Evolutionary conservation across 2,888 invertebrate species (phyloP).

Genomic region (Ganaspis brasiliensis): DNA sequence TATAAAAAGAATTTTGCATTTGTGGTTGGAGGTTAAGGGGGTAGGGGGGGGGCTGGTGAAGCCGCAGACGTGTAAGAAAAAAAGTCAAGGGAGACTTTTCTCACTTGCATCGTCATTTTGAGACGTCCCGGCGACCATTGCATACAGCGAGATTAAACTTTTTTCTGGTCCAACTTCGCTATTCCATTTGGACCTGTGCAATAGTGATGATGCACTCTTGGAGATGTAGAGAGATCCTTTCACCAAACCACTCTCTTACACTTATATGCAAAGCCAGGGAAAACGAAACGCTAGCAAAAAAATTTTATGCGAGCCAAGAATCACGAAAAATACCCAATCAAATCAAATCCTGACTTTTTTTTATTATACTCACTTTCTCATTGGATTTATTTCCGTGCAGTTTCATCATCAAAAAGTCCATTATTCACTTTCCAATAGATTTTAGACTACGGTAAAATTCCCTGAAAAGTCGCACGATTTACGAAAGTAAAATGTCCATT

Average conservation of each 20-base stretch:
- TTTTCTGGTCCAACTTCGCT: constrained; percentile 66
- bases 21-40: no score
- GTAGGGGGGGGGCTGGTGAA: background rate
- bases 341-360: constrained; percentile 9
- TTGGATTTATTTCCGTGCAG: background rate
- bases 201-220: constrained; percentile 71
- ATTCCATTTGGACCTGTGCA: constrained; percentile 74
- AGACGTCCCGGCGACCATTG: constrained; percentile 48
- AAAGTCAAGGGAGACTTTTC: constrained; percentile 27
- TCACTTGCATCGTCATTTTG: constrained; percentile 52
- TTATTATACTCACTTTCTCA: background rate
- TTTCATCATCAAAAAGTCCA: no score
- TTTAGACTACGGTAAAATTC: no score
- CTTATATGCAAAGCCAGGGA: constrained; percentile 21
- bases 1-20: constrained; percentile 11
- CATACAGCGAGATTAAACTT: constrained; percentile 66
- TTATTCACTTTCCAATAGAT: no score
- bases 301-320: constrained; percentile 10
- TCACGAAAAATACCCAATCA: constrained; percentile 9
- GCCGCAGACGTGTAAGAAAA: no score
- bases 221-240: constrained; percentile 30
- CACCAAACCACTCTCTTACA: constrained; percentile 33
- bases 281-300: constrained; percentile 23
- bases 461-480: no score
- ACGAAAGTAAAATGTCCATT: no score